phyloP scores from a whole-genome alignment of 2,888 invertebrate species.

The Lacanobia wlatinum region DNA sequence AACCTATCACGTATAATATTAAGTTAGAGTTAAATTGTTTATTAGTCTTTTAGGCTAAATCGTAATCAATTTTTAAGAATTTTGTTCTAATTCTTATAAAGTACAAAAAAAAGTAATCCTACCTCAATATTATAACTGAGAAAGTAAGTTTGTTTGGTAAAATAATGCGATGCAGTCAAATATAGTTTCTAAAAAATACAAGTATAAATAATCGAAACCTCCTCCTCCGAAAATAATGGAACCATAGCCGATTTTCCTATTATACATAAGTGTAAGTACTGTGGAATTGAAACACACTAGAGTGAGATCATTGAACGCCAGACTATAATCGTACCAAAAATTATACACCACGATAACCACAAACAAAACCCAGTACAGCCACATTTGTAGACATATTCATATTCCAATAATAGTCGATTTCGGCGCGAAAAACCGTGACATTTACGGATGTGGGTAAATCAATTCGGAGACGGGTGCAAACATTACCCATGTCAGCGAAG shows the following conservation, averaged over 20 bases:
- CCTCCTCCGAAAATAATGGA: too few species aligned
- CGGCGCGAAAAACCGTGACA: slow-evolving; percentile 81
- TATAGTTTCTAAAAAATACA: neutral
- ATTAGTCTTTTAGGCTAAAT: too few species aligned
- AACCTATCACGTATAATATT: too few species aligned
- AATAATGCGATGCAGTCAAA: too few species aligned
- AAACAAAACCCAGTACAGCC: slow-evolving; percentile 41
- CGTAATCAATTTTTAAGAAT: too few species aligned
- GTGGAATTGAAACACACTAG: slow-evolving; percentile 15
- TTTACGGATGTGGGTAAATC: slow-evolving; percentile 88
- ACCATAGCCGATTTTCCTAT: neutral
- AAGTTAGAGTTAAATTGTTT: too few species aligned
- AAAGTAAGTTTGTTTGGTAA: too few species aligned
- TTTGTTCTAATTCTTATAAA: too few species aligned
- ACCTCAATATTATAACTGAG: too few species aligned
- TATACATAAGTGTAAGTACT: neutral
- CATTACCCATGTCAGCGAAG: slow-evolving; percentile 84
- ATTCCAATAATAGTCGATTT: slow-evolving; percentile 75
- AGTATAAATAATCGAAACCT: neutral
- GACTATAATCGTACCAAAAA: slow-evolving; percentile 33
- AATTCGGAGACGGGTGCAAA: slow-evolving; percentile 82
- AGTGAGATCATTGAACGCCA: slow-evolving; percentile 33
- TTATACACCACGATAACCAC: slow-evolving; percentile 45
- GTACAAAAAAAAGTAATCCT: too few species aligned
- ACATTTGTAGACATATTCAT: slow-evolving; percentile 69